A percentile compares a stretch with the other conserved stretches of the same genome.
Evolutionary conservation across 2,888 invertebrate genomes (phyloP).

Genomic region (Pollenia labialis): DNA sequence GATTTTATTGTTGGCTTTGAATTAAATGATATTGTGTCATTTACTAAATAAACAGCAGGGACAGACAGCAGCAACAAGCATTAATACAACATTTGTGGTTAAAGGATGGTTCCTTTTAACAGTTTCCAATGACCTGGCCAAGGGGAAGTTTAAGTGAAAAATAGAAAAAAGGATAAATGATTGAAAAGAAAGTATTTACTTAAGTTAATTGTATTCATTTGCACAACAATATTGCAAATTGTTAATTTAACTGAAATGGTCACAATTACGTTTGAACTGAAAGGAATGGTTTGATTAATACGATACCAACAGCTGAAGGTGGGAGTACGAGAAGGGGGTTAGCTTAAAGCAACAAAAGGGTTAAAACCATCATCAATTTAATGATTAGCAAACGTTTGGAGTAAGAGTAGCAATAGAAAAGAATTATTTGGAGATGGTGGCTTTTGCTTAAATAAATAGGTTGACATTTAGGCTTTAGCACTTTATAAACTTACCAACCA

Average conservation of each 20-base stretch:
- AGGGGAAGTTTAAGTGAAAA: slow-evolving; percentile 6
- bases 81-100: slow-evolving; percentile 67
- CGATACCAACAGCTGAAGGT: neutral
- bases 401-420: neutral
- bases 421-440: neutral
- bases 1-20: slow-evolving; percentile 56
- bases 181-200: slow-evolving; percentile 70
- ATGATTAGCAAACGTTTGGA: slow-evolving; percentile 16
- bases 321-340: neutral
- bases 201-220: slow-evolving; percentile 76
- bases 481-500: slow-evolving; percentile 66
- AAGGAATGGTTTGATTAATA: slow-evolving; percentile 22
- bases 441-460: slow-evolving; percentile 61
- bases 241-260: slow-evolving; percentile 67
- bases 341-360: slow-evolving; percentile 38
- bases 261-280: slow-evolving; percentile 39
- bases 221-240: slow-evolving; percentile 72
- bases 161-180: slow-evolving; percentile 21
- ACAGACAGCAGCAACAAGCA: slow-evolving; percentile 21
- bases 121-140: neutral
- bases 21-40: slow-evolving; percentile 73
- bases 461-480: slow-evolving; percentile 72
- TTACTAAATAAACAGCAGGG: slow-evolving; percentile 63
- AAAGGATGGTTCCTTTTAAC: slow-evolving; percentile 50
- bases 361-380: slow-evolving; percentile 46